Evolutionary conservation across 2,888 invertebrate species (phyloP).

Genomic region (Agrochola litura): DNA sequence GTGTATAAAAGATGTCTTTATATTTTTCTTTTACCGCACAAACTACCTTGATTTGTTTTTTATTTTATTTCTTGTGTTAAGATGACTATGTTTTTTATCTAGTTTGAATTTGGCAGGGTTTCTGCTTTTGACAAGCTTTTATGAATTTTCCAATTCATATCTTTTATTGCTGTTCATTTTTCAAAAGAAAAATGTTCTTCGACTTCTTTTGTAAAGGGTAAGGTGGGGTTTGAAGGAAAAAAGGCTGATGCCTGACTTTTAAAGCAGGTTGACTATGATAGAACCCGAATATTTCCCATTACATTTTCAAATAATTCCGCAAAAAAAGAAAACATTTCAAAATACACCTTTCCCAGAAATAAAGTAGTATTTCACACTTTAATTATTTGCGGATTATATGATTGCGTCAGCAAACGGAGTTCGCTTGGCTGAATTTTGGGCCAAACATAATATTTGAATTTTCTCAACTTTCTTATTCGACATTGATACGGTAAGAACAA

Average conservation of each 20-base stretch:
- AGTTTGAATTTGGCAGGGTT: neutral
- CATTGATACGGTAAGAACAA: too few relatives aligned
- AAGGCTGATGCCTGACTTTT: neutral
- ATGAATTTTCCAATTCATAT: neutral
- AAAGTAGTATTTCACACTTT: neutral
- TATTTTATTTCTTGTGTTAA: slow-evolving; percentile 6
- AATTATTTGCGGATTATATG: neutral
- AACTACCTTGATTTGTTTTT: neutral
- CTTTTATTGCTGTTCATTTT: neutral
- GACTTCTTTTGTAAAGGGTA: neutral
- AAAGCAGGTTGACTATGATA: neutral
- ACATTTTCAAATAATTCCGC: neutral
- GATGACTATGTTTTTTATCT: neutral
- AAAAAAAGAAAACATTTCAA: neutral
- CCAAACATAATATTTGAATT: neutral
- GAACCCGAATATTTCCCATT: neutral
- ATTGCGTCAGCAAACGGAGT: neutral
- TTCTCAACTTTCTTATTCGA: neutral
- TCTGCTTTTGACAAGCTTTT: slow-evolving; percentile 2
- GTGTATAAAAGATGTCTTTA: slow-evolving; percentile 17
- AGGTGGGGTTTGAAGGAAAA: neutral
- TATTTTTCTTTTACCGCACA: neutral
- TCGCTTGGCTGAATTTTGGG: too few relatives aligned
- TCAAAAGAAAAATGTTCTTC: neutral
- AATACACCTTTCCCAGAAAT: neutral